Evolutionary conservation across 37 sponge, comb jelly and placozoan species (phyloP).

Genomic region (Diacarnus erythraeanus): DNA sequence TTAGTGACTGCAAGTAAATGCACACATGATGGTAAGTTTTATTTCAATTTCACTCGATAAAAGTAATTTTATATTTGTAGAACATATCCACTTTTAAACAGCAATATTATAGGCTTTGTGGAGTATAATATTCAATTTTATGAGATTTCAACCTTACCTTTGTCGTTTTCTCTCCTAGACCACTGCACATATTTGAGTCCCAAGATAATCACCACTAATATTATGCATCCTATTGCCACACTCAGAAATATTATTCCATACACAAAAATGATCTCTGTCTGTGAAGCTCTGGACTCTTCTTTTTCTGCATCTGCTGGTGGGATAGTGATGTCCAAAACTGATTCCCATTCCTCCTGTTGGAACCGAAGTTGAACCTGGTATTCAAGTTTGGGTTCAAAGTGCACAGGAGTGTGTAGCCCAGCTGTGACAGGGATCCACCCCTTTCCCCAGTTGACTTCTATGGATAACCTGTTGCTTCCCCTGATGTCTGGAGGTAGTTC

Average conservation of each 20-base stretch:
- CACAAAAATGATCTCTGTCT: constrained; percentile 5
- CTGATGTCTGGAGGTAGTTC: constrained; percentile 1
- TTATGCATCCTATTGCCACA: constrained; percentile 7
- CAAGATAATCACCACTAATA: constrained; percentile 25
- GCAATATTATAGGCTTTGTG: neutral
- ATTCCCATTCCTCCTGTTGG: constrained; percentile 9
- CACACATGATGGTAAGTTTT: too few species aligned
- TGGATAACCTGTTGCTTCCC: neutral
- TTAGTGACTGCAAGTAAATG: constrained; percentile 2
- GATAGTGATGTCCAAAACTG: neutral
- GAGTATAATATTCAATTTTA: neutral
- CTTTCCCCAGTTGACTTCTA: neutral
- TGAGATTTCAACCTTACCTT: constrained; percentile 11
- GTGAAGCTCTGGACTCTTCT: neutral
- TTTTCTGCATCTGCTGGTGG: neutral
- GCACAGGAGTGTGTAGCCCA: constrained; percentile 4
- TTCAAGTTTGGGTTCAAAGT: neutral
- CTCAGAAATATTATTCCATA: constrained; percentile 35
- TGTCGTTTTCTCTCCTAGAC: constrained; percentile 41
- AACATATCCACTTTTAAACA: neutral
- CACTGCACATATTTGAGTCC: constrained; percentile 52
- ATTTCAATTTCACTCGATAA: too few species aligned
- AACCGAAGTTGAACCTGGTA: constrained; percentile 7
- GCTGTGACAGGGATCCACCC: constrained; percentile 2
- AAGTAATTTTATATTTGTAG: neutral